A percentile compares a stretch with the other conserved stretches of the same genome.
Conservation (phyloP, 2,888 invertebrate species). For the Drosophila phalerata region DNA sequence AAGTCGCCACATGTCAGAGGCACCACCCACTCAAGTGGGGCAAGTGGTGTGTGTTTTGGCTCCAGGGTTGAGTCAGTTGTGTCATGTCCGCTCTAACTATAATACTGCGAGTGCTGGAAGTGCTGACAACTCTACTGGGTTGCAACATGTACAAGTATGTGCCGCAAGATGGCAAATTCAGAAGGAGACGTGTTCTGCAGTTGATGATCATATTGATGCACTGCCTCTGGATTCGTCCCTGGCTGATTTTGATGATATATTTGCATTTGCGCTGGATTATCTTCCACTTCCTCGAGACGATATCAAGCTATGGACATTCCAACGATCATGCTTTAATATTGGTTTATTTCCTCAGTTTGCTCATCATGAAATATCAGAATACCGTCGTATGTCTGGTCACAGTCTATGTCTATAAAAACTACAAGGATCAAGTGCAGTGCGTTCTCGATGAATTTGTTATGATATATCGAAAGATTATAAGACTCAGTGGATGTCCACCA, state of each 20-base stretch:
- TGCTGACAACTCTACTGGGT: slow-evolving; percentile 44
- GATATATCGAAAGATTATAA: slow-evolving; percentile 15
- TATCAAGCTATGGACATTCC: neutral
- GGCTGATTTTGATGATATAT: neutral
- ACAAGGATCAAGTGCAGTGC: neutral
- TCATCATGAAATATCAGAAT: slow-evolving; percentile 9
- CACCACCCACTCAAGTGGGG: slow-evolving; percentile 10
- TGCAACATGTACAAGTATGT: slow-evolving; percentile 54
- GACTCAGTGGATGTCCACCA: slow-evolving; percentile 26
- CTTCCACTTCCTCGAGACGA: rapidly evolving
- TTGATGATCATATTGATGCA: slow-evolving; percentile 34
- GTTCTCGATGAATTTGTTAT: slow-evolving; percentile 45
- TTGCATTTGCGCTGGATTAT: neutral
- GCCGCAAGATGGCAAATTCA: slow-evolving; percentile 23
- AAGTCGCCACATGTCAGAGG: slow-evolving; percentile 37
- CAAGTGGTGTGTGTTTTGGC: slow-evolving; percentile 13
- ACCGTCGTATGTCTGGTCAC: slow-evolving; percentile 1
- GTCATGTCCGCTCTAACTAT: slow-evolving; percentile 59
- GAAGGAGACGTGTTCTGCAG: slow-evolving; percentile 7
- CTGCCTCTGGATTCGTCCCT: slow-evolving; percentile 55
- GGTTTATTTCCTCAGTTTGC: slow-evolving; percentile 15
- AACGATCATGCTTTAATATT: slow-evolving; percentile 6
- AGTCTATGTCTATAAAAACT: slow-evolving; percentile 30
- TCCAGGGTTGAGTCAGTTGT: slow-evolving; percentile 39
- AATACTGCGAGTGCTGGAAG: slow-evolving; percentile 39